A percentile compares a stretch with the other conserved stretches of the same genome.
These are phyloP conservation scores for Anniella stebbinsi DNA, from an alignment of 2,797 vertebrate species.

Conservation along the genomic window DNA sequence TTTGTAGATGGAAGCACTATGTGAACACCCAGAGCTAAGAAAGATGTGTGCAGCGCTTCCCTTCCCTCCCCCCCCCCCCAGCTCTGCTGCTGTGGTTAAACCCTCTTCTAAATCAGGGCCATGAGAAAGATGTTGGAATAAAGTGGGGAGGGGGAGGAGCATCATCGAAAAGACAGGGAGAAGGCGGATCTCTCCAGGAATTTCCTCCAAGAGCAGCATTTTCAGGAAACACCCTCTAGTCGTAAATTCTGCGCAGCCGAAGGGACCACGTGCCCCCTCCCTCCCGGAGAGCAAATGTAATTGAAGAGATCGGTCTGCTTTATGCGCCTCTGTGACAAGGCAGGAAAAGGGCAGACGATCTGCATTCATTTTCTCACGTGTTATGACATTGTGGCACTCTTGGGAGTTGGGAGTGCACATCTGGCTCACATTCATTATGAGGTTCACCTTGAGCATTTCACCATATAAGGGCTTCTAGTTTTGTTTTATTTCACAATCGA, in stretches of 20 bases:
- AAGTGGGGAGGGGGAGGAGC: background rate
- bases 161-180: background rate
- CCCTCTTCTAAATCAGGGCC: background rate
- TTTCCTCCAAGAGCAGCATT: rapidly evolving
- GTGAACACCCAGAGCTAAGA: slow-evolving; percentile 60
- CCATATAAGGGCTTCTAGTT: background rate
- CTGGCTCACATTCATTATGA: background rate
- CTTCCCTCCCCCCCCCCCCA: background rate
- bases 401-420: background rate
- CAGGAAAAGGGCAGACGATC: background rate
- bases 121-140: slow-evolving; percentile 31
- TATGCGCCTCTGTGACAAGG: background rate
- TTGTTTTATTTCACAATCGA: background rate
- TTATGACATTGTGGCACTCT: rapidly evolving
- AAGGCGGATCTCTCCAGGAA: rapidly evolving
- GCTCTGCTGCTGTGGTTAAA: slow-evolving; percentile 30
- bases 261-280: rapidly evolving
- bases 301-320: background rate
- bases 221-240: background rate
- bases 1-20: slow-evolving; percentile 44
- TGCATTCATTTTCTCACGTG: background rate
- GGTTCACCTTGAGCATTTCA: slow-evolving; percentile 1
- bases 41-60: slow-evolving; percentile 33
- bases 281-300: rapidly evolving
- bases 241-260: rapidly evolving